Percentiles rank a stretch among this genome's conserved stretches.
These are phyloP conservation scores for Forbesichthys agassizii DNA, from an alignment of 2,113 vertebrate species.

Conservation along the genomic window DNA sequence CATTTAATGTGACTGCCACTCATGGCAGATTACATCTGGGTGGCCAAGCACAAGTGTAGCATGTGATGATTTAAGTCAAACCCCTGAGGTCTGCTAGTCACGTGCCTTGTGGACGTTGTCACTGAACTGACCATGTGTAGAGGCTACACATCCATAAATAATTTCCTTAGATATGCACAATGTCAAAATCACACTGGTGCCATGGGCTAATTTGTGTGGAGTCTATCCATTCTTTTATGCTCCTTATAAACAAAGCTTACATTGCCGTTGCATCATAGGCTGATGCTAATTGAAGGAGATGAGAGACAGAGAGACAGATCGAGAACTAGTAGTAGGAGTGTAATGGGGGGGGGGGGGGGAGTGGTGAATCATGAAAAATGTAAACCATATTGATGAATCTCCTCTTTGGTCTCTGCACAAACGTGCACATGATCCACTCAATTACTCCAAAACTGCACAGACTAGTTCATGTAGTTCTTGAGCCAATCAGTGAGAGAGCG, in stretches of 20 bases:
- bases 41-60: conserved; percentile 28
- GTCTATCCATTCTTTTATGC: background rate
- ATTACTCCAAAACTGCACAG: too few species aligned
- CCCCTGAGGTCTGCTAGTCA: conserved; percentile 25
- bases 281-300: background rate
- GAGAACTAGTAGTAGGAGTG: background rate
- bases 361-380: background rate
- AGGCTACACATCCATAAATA: conserved; percentile 15
- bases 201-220: conserved; percentile 48
- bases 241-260: background rate
- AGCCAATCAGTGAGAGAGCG: too few species aligned
- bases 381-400: too few species aligned
- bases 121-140: conserved; percentile 9
- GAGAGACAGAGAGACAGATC: background rate
- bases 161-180: conserved; percentile 25
- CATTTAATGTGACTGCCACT: conserved; percentile 53
- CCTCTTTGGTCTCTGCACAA: too few species aligned
- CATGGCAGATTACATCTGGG: conserved; percentile 40
- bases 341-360: background rate
- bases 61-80: conserved; percentile 49
- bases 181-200: conserved; percentile 20
- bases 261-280: background rate
- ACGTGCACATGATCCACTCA: too few species aligned
- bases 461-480: too few species aligned
- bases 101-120: conserved; percentile 19